Evolutionary conservation across 1,140 invertebrate species (phyloP).

Genomic region (Megalonaias nervosa): DNA sequence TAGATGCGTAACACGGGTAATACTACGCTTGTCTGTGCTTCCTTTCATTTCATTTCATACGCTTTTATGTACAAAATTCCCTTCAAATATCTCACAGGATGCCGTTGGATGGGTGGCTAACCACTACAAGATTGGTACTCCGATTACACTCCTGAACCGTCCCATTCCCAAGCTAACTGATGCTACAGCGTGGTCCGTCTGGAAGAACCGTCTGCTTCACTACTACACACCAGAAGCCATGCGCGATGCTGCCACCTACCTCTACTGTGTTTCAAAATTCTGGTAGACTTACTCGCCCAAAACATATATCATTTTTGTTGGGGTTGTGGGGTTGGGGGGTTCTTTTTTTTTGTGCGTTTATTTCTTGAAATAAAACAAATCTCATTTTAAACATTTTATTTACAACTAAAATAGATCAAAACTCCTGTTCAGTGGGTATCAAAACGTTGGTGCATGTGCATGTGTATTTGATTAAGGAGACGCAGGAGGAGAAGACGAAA

Average conservation of each 20-base stretch:
- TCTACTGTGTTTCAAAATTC: constrained; percentile 46
- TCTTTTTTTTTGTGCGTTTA: neutral
- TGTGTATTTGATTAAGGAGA: no score
- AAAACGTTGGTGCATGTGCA: neutral
- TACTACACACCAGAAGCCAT: constrained; percentile 54
- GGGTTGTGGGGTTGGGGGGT: neutral
- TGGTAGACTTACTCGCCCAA: constrained; percentile 6
- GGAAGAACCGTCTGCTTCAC: constrained; percentile 55
- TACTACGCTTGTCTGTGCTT: neutral
- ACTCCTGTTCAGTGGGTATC: neutral
- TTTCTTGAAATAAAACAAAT: neutral
- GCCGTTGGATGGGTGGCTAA: constrained; percentile 59
- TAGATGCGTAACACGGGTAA: neutral
- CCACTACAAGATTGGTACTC: constrained; percentile 58
- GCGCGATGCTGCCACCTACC: constrained; percentile 51
- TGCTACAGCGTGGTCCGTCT: constrained; percentile 50
- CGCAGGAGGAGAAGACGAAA: no score
- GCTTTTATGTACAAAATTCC: no score
- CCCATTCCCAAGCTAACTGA: constrained; percentile 58
- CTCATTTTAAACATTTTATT: neutral
- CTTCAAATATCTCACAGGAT: constrained; percentile 23
- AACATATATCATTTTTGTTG: neutral
- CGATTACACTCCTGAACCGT: constrained; percentile 59
- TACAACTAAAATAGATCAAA: neutral
- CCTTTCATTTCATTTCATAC: no score